phyloP scores from a whole-genome alignment of 2,113 vertebrate species.

The Promerops cafer region DNA sequence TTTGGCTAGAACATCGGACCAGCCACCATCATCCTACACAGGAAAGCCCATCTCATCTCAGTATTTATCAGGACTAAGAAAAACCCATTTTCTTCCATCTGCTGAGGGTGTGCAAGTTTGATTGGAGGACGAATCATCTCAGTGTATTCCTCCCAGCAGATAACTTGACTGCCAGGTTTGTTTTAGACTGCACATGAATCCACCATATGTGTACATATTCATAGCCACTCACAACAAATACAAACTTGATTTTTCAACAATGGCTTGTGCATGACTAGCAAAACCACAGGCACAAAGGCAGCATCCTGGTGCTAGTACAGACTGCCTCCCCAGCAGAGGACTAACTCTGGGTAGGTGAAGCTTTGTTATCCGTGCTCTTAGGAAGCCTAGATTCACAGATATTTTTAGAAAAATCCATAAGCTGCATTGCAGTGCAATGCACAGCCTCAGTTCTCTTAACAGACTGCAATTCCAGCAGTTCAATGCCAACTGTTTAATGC shows the following conservation, averaged over 20 bases:
- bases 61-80: not conserved
- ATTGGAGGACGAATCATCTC: not conserved
- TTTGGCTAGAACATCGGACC: not conserved
- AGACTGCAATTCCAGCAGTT: not conserved
- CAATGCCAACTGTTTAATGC: not conserved
- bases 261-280: not conserved
- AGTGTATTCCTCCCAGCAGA: not conserved
- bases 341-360: not conserved
- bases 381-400: not conserved
- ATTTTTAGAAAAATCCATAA: conserved; percentile 1
- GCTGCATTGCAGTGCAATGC: not conserved
- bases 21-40: not conserved
- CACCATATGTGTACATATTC: no score
- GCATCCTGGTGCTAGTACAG: not conserved
- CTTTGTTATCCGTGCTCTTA: not conserved
- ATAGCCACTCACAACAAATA: not conserved
- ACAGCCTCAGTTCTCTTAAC: not conserved
- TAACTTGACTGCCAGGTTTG: not conserved
- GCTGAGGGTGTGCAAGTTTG: not conserved
- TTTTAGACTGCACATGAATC: not conserved
- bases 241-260: not conserved
- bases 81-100: not conserved
- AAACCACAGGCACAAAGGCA: not conserved
- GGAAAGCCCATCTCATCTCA: not conserved
- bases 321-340: not conserved